Evolutionary conservation across 2,888 invertebrate genomes (phyloP), one percentile per base, ranked within the genome.

Genomic region (Apamea sordens): DNA sequence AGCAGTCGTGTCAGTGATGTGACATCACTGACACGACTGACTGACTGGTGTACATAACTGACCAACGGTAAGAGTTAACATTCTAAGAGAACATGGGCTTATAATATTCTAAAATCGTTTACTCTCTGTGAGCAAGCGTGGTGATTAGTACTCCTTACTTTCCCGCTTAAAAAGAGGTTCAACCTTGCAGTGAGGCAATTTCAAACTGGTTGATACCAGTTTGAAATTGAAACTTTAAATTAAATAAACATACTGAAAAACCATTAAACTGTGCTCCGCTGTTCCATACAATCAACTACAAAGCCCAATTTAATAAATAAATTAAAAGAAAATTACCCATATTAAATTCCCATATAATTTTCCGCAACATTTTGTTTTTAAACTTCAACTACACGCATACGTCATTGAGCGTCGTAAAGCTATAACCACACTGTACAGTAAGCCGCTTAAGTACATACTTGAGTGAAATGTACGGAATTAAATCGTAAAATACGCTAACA

Each of bases 401-500:
- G 81, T 78, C 80, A 88, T 71, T 83, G 80, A 82, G 76, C 59
- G 76, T 36, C 79, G 76, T 80, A 77, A 81, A 88, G 82, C 87
- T 86, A 87, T 84, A 84, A 82, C 86, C 82, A 82, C 63, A 71
- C 73, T 67, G 70, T 82, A 76, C 75, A 56, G 73, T 90, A 87
- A 91, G 87, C 87, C 85, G 70, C 87, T 87, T 88, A 87, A 90
- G 88, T 79, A 89, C 90, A 88, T 83, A 87, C 90, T 89, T 86
- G 87, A 86, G 80, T 84, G 79, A 87, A 90, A 91, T 87, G 88
- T 91, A 87, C 84, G 89, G 88, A 92, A 92, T 92, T 91, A 91
- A 91, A 92, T 92, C 90, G 92, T 92, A 92, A 92, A 92, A 91
- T 86, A 83, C 76, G 84, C 84, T 84, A 86, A 91, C 91, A 91